Percentiles rank a stretch among this genome's conserved stretches.
These are phyloP conservation scores for Sprattus sprattus DNA, from an alignment of 2,113 vertebrate species.

Conservation along the genomic window DNA sequence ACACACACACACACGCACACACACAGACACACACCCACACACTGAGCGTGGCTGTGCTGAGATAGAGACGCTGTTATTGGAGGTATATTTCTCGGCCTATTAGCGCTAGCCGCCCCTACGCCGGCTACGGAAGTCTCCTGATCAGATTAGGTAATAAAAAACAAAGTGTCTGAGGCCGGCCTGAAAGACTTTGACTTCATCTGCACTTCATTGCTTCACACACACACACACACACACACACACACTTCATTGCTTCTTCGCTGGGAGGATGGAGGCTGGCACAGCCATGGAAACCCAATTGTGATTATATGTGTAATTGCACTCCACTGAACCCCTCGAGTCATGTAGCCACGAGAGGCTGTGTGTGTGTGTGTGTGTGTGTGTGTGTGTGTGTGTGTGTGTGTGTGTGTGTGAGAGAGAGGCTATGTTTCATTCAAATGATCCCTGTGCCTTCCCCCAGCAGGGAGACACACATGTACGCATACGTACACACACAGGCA, in stretches of 20 bases:
- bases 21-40: not conserved
- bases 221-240: too few relatives aligned
- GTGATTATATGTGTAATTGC: conserved; percentile 92
- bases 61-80: conserved; percentile 35
- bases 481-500: conserved; percentile 58
- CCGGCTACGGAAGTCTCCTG: conserved; percentile 70
- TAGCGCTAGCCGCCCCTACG: conserved; percentile 50
- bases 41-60: not conserved
- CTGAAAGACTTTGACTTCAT: conserved; percentile 85
- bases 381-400: too few relatives aligned
- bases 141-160: conserved; percentile 83
- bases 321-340: conserved; percentile 84
- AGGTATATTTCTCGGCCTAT: conserved; percentile 57
- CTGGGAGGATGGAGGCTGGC: conserved; percentile 78
- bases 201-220: conserved; percentile 86
- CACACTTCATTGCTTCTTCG: conserved; percentile 83
- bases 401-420: too few relatives aligned
- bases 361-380: too few relatives aligned
- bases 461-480: conserved; percentile 51
- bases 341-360: conserved; percentile 81
- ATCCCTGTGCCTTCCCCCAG: conserved; percentile 67
- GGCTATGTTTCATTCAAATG: conserved; percentile 87
- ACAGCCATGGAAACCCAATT: conserved; percentile 86
- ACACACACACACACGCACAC: not conserved
- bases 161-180: conserved; percentile 71